Percentiles rank a stretch among this genome's conserved stretches.
phyloP scores from a whole-genome alignment of 2,888 invertebrate species.

The Drosophila heteroneura region DNA sequence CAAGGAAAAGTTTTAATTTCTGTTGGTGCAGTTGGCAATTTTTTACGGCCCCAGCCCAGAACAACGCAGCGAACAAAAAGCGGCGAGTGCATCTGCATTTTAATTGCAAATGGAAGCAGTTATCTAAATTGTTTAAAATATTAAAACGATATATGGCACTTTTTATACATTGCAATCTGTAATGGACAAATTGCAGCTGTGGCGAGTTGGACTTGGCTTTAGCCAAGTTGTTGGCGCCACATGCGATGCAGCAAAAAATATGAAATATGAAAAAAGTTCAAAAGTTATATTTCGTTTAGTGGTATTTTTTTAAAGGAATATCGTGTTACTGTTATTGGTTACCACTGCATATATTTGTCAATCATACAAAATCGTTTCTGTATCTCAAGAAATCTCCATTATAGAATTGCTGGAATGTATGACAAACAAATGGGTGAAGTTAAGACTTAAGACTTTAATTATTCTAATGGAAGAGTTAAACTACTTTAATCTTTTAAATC shows the following conservation, averaged over 20 bases:
- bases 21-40: constrained; percentile 62
- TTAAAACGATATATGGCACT: constrained; percentile 69
- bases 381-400: background rate
- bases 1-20: constrained; percentile 81
- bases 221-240: constrained; percentile 31
- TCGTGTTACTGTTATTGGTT: background rate
- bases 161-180: constrained; percentile 43
- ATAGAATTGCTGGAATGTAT: background rate
- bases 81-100: constrained; percentile 72
- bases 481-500: background rate
- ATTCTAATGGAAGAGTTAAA: background rate
- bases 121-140: constrained; percentile 83
- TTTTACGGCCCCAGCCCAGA: constrained; percentile 33
- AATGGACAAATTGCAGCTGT: constrained; percentile 44
- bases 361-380: background rate
- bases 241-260: constrained; percentile 24
- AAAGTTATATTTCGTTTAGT: constrained; percentile 2
- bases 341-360: background rate
- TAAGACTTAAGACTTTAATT: background rate
- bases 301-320: background rate
- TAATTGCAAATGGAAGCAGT: constrained; percentile 84
- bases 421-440: background rate
- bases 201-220: constrained; percentile 2
- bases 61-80: background rate
- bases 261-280: background rate